phyloP scores from a whole-genome alignment of 2,113 vertebrate species.

The Nicator chloris region DNA sequence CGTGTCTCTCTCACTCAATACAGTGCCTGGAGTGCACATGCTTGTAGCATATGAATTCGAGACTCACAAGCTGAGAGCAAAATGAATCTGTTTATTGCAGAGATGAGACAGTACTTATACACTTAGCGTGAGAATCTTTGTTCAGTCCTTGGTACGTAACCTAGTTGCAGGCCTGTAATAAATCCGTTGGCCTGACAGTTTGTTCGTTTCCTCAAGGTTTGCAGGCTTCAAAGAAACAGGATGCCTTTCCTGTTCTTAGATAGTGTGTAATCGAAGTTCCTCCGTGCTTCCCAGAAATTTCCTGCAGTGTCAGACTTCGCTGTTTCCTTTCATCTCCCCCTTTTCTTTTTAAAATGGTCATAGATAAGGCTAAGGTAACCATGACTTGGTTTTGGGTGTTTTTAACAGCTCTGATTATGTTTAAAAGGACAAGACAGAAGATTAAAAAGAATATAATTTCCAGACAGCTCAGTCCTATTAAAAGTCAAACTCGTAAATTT shows the following conservation, averaged over 20 bases:
- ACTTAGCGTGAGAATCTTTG: too few species aligned
- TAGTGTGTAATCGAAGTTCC: neutral
- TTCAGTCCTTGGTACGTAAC: neutral
- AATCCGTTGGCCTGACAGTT: neutral
- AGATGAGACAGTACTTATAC: neutral
- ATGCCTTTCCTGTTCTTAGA: neutral
- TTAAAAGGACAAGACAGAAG: too few species aligned
- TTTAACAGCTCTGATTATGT: too few species aligned
- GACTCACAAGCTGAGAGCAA: neutral
- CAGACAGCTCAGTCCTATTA: too few species aligned
- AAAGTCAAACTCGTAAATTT: too few species aligned
- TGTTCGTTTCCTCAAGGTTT: neutral
- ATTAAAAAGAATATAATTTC: too few species aligned
- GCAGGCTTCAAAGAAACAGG: neutral
- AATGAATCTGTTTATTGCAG: neutral
- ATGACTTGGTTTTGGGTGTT: too few species aligned
- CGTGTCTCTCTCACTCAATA: too few species aligned
- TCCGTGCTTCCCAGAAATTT: neutral
- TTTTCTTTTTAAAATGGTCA: too few species aligned
- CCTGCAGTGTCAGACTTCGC: neutral
- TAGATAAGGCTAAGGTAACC: too few species aligned
- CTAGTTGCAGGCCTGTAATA: neutral
- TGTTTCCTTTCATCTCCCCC: too few species aligned
- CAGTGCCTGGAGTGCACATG: too few species aligned
- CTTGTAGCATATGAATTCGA: neutral